Evolutionary conservation across 2,113 vertebrate genomes (phyloP).

Genomic region (Sylvietta virens): DNA sequence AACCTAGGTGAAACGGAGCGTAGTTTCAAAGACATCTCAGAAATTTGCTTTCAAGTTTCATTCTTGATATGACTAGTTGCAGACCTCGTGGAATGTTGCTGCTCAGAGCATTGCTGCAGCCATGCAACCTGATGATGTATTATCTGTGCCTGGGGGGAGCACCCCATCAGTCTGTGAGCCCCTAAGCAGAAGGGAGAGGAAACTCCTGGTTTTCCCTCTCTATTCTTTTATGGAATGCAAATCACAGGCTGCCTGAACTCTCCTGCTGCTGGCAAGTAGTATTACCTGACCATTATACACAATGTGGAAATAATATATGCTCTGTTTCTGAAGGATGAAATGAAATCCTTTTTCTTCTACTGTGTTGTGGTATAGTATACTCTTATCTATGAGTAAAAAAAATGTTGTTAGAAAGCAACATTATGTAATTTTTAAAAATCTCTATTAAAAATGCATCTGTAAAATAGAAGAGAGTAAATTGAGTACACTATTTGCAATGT

Average conservation of each 20-base stretch:
- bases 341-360: neutral
- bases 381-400: neutral
- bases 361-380: neutral
- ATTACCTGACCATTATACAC: neutral
- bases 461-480: neutral
- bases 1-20: accelerated
- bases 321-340: neutral
- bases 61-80: neutral
- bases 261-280: neutral
- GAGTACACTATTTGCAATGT: neutral
- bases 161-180: neutral
- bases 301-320: neutral
- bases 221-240: neutral
- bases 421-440: neutral
- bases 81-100: neutral
- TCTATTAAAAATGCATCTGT: neutral
- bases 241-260: neutral
- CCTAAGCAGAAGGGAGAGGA: neutral
- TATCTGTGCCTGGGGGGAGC: neutral
- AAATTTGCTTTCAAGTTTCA: neutral
- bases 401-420: neutral
- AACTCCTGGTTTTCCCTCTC: neutral
- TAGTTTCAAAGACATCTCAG: neutral
- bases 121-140: neutral
- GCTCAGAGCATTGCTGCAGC: neutral